A percentile compares a stretch with the other conserved stretches of the same genome.
Evolutionary conservation across 2,113 vertebrate species (phyloP).

Genomic region (Odontesthes bonariensis): DNA sequence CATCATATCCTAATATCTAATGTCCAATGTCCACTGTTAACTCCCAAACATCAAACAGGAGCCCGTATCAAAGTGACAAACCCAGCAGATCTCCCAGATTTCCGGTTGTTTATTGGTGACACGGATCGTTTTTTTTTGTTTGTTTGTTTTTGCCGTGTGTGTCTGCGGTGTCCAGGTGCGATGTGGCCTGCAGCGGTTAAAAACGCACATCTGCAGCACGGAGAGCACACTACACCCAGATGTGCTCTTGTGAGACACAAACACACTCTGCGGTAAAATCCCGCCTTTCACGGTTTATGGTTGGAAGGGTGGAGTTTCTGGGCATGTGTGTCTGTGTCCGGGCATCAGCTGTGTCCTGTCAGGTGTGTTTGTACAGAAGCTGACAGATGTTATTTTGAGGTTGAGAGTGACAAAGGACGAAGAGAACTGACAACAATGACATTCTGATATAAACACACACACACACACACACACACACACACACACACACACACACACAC

Average conservation of each 20-base stretch:
- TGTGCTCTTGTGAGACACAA: constrained; percentile 56
- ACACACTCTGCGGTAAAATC: constrained; percentile 10
- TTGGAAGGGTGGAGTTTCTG: constrained; percentile 12
- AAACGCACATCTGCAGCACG: constrained; percentile 74
- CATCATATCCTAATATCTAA: neutral
- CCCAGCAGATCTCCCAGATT: neutral
- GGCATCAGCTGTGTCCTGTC: constrained; percentile 80
- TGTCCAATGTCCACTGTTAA: neutral
- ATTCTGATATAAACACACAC: constrained; percentile 10
- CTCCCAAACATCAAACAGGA: neutral
- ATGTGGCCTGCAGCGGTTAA: constrained; percentile 44
- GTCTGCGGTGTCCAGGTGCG: constrained; percentile 74
- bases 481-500: constrained; percentile 23
- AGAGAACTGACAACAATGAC: constrained; percentile 65
- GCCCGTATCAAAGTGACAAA: neutral
- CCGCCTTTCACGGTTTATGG: constrained; percentile 34
- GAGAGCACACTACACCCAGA: constrained; percentile 61
- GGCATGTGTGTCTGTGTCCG: constrained; percentile 30
- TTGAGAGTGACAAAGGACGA: constrained; percentile 70
- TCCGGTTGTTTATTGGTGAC: constrained; percentile 43
- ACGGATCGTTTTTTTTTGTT: constrained; percentile 48
- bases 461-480: no score
- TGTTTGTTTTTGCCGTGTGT: neutral
- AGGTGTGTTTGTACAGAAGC: constrained; percentile 80
- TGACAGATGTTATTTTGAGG: constrained; percentile 87